phyloP scores from a whole-genome alignment of 2,797 vertebrate species.

The Carduelis carduelis region DNA sequence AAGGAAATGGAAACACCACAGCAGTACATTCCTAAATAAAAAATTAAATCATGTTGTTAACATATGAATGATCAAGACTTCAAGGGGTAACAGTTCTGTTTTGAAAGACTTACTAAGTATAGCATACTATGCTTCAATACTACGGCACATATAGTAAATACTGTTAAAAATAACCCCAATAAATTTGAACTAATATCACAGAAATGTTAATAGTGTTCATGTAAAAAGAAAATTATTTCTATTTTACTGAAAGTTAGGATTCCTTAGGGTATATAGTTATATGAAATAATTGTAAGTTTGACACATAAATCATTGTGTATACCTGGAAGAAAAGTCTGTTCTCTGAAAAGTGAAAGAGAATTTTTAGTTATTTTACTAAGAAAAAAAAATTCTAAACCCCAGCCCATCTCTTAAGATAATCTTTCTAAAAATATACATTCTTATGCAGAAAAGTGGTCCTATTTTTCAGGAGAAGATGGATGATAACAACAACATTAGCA shows the following conservation, averaged over 20 bases:
- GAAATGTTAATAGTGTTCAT: not conserved
- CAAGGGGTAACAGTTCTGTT: not conserved
- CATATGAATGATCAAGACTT: not conserved
- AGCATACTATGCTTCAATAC: not conserved
- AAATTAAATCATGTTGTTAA: not conserved
- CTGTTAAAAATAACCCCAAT: not conserved
- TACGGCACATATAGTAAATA: not conserved
- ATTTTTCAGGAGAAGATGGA: not conserved
- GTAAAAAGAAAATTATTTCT: not conserved
- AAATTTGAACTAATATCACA: not conserved
- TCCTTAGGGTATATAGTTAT: not conserved
- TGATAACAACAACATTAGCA: not conserved
- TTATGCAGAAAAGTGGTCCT: not conserved
- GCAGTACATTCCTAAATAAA: not conserved
- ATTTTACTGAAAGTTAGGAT: not conserved
- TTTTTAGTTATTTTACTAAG: not conserved
- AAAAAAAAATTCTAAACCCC: not conserved
- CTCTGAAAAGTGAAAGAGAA: not conserved
- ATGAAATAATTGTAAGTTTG: not conserved
- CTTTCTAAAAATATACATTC: not conserved
- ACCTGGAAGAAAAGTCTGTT: not conserved
- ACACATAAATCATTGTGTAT: not conserved
- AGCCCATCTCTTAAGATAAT: not conserved
- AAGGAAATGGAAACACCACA: not conserved
- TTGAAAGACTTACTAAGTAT: not conserved